Evolutionary conservation across 92 coral and sea anemone species (phyloP), one percentile per base, ranked within the genome.

Genomic region (Porites divaricata): DNA sequence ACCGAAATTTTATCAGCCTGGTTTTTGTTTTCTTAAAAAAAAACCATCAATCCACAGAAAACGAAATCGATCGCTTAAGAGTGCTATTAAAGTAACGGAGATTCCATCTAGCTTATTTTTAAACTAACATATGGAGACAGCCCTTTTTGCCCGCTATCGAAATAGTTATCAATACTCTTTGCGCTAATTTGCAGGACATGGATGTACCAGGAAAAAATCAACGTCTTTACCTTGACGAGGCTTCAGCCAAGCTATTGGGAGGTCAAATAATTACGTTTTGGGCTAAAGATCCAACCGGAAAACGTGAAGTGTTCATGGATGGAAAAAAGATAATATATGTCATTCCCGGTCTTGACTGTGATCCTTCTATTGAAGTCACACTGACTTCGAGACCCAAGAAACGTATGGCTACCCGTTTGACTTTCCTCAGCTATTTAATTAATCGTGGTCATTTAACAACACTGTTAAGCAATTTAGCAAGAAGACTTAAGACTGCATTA

Each of bases 271-370:
- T 88, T 17, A 82, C 72, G 13, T 88, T 88, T 49, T 76, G 76
- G 41, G 91, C 87, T 49, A 68, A 74, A 58, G 87, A 81, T 21
- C 83, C 74, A 0, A 24, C 41, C 1, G 79, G 80, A 6, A 82
- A 76, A 62, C 79, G 70, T 14, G 79, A 67, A 61, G 81, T 88
- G 8, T 72, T 88, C 17, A 49, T 88, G 67, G 77, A 88, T 57
- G 91, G 91, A n/a, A 81, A 76, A 62, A 76, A 76, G 81, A 83
- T 81, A 1, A 63, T 88, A n/a, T 83, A 81, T 11, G 88, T 76
- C 25, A 66, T 81, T 19, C 91, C 91, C 11, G 88, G 86, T 24
- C 3, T 74, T 14, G 70, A 83, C 17, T 88, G 91, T 54, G 56
- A 83, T 11, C 67, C 77, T 54, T 61, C 20, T 51, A 66, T 86